phyloP scores from a whole-genome alignment of 2,797 vertebrate species.

The Clamator glandarius region DNA sequence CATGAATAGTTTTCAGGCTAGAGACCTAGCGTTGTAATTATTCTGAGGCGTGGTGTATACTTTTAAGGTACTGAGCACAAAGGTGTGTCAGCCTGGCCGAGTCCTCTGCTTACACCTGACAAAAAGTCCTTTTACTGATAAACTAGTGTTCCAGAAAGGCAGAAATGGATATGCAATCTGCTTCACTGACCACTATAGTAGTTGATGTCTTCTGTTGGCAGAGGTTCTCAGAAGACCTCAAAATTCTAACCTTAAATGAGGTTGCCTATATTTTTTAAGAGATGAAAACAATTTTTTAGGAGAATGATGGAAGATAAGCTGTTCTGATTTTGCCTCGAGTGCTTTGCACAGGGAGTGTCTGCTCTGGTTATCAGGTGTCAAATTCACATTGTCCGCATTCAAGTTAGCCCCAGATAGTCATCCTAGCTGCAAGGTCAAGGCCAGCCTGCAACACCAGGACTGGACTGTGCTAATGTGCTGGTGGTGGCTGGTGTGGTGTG shows the following conservation, averaged over 20 bases:
- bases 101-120: not conserved
- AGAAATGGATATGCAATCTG: not conserved
- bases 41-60: not conserved
- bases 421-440: not conserved
- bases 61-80: not conserved
- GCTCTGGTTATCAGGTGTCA: not conserved
- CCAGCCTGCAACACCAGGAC: not conserved
- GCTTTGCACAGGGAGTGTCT: not conserved
- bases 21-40: not conserved
- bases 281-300: not conserved
- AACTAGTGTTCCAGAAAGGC: not conserved
- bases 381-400: not conserved
- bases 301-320: not conserved
- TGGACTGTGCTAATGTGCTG: not conserved
- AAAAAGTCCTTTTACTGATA: not conserved
- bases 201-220: not conserved
- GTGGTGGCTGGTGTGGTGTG: rapidly evolving
- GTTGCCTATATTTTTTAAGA: not conserved
- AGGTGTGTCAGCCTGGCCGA: not conserved
- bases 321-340: not conserved
- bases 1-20: not conserved
- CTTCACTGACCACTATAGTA: not conserved
- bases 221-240: not conserved
- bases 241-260: not conserved
- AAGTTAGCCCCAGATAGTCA: not conserved